phyloP scores from a whole-genome alignment of 1,140 invertebrate species.

The Cotesia chilonis region DNA sequence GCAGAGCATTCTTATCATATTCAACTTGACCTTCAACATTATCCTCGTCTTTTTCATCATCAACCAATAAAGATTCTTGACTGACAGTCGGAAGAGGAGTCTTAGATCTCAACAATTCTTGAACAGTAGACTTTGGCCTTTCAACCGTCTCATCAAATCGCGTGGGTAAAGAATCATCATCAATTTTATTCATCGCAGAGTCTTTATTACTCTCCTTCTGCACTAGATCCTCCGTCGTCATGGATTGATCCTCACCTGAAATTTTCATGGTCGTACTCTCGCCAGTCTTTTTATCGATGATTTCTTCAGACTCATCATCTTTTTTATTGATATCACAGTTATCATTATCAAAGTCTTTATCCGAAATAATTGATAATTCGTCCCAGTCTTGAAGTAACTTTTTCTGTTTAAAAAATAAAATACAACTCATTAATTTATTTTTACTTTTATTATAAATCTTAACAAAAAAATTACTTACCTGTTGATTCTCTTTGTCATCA shows the following conservation, averaged over 20 bases:
- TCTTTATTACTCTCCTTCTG: not conserved
- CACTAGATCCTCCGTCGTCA: not conserved
- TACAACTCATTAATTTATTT: too few relatives aligned
- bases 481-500: too few relatives aligned
- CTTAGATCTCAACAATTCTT: not conserved
- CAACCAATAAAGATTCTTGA: not conserved
- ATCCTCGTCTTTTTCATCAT: not conserved
- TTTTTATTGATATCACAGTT: not conserved
- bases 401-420: too few relatives aligned
- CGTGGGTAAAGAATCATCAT: not conserved
- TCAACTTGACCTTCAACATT: too few relatives aligned
- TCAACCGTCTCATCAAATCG: not conserved
- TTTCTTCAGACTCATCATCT: not conserved
- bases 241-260: not conserved
- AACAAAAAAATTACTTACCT: too few relatives aligned
- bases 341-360: slow-evolving; percentile 4
- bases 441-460: too few relatives aligned
- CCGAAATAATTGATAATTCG: not conserved
- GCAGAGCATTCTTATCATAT: not conserved
- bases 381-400: too few relatives aligned
- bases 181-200: not conserved
- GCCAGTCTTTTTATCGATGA: not conserved
- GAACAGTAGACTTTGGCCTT: not conserved
- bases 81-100: too few relatives aligned
- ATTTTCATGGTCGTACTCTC: not conserved